Evolutionary conservation across 1,140 invertebrate species (phyloP).

Genomic region (Tetramorium simillimum): DNA sequence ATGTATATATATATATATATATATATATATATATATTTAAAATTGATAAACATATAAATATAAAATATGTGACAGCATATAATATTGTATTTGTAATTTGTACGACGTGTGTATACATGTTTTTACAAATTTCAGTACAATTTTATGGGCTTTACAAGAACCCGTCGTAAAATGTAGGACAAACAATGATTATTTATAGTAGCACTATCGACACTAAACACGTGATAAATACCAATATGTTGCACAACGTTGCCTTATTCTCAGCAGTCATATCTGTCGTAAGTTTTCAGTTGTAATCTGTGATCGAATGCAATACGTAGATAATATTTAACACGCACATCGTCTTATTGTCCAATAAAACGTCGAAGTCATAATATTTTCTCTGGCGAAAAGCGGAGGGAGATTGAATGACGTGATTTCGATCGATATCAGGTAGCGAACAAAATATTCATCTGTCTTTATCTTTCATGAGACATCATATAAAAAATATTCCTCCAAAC

Average conservation of each 20-base stretch:
- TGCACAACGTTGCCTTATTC: neutral
- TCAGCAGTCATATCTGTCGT: neutral
- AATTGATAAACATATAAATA: no score
- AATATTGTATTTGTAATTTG: no score
- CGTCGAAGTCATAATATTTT: conserved; percentile 41
- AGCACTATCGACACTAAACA: neutral
- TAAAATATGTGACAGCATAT: no score
- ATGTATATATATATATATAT: no score
- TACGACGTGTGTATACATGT: neutral
- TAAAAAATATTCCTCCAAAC: neutral
- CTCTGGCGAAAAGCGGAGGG: neutral
- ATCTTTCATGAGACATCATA: conserved; percentile 6
- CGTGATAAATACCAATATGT: conserved; percentile 11
- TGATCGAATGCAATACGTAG: conserved; percentile 24
- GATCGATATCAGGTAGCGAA: conserved; percentile 27
- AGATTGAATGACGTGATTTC: conserved; percentile 29
- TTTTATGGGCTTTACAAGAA: neutral
- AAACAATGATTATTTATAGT: neutral
- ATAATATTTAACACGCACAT: conserved; percentile 26
- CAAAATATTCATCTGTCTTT: conserved; percentile 20
- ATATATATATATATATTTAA: no score
- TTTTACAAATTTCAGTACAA: neutral
- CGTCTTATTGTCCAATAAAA: conserved; percentile 27
- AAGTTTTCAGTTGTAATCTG: conserved; percentile 45
- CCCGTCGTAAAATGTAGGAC: neutral